phyloP scores from a whole-genome alignment of 2,797 vertebrate species.

The Pseudochromis fuscus region DNA sequence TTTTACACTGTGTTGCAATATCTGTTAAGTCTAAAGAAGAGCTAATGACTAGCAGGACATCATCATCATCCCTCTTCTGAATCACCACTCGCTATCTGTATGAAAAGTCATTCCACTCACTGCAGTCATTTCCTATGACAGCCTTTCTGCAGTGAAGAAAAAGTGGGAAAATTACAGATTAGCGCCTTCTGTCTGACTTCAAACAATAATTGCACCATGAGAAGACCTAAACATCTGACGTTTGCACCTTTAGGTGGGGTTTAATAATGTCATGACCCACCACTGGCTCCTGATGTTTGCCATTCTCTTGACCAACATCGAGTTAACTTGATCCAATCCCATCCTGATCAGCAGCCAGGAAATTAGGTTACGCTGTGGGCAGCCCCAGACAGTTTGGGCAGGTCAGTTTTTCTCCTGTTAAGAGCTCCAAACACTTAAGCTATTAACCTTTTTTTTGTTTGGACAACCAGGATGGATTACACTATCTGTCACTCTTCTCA shows the following conservation, averaged over 20 bases:
- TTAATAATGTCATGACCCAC: slow-evolving; percentile 46
- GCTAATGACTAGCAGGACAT: slow-evolving; percentile 1
- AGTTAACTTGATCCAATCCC: slow-evolving; percentile 59
- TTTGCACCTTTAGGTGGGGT: slow-evolving; percentile 28
- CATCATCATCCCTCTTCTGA: slow-evolving; percentile 20
- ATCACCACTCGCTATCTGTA: slow-evolving; percentile 18
- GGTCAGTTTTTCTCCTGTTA: slow-evolving; percentile 63
- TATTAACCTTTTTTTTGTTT: slow-evolving; percentile 76
- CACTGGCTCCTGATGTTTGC: slow-evolving; percentile 53
- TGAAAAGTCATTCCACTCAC: slow-evolving; percentile 24
- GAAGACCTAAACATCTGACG: slow-evolving; percentile 13
- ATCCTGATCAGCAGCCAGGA: slow-evolving; percentile 65
- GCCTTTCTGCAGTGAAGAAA: slow-evolving; percentile 9
- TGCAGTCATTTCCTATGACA: neutral
- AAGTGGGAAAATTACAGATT: slow-evolving; percentile 18
- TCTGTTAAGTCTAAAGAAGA: slow-evolving; percentile 14
- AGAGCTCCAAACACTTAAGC: slow-evolving; percentile 74
- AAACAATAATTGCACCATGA: slow-evolving; percentile 24
- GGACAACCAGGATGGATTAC: slow-evolving; percentile 66
- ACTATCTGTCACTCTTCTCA: slow-evolving; percentile 58
- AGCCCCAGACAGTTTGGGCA: slow-evolving; percentile 63
- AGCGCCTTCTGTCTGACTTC: slow-evolving; percentile 8
- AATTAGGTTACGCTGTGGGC: slow-evolving; percentile 68
- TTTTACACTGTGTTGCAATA: slow-evolving; percentile 17
- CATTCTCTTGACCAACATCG: slow-evolving; percentile 58